These are phyloP conservation scores for Eulemur coronatus DNA, from an alignment of 2,797 vertebrate genomes.

Conservation along the genomic window DNA sequence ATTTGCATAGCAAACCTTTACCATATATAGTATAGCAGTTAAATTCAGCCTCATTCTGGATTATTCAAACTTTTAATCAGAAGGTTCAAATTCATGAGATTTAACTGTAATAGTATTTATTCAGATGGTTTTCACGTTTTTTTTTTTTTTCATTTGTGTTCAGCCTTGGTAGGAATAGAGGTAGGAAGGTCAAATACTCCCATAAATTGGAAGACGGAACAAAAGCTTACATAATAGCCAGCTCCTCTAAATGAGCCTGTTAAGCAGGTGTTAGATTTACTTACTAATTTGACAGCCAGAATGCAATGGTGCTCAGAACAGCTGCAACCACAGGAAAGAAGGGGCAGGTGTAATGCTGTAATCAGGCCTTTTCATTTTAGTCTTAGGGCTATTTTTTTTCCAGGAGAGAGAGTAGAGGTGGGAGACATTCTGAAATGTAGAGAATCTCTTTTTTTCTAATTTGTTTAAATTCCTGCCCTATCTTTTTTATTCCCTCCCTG, in stretches of 20 bases:
- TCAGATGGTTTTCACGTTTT: neutral
- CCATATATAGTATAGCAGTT: neutral
- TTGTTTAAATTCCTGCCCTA: neutral
- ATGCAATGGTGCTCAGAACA: neutral
- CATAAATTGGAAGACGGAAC: neutral
- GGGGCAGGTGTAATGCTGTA: neutral
- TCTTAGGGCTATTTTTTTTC: neutral
- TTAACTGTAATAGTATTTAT: neutral
- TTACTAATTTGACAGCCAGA: neutral
- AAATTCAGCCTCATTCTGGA: neutral
- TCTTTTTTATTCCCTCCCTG: neutral
- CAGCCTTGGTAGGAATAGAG: neutral
- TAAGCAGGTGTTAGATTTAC: constrained; percentile 10
- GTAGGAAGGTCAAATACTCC: neutral
- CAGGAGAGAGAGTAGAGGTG: neutral
- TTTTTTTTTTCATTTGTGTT: neutral
- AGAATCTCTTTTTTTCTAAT: neutral
- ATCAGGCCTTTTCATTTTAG: neutral
- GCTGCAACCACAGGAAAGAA: neutral
- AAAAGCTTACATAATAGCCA: neutral
- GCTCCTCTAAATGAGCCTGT: neutral
- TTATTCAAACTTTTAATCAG: neutral
- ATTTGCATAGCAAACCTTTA: neutral
- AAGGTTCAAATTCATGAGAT: neutral
- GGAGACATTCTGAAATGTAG: neutral